These are phyloP conservation scores for Nephrotoma guestfalica DNA, from an alignment of 2,888 invertebrate genomes.

Conservation along the genomic window DNA sequence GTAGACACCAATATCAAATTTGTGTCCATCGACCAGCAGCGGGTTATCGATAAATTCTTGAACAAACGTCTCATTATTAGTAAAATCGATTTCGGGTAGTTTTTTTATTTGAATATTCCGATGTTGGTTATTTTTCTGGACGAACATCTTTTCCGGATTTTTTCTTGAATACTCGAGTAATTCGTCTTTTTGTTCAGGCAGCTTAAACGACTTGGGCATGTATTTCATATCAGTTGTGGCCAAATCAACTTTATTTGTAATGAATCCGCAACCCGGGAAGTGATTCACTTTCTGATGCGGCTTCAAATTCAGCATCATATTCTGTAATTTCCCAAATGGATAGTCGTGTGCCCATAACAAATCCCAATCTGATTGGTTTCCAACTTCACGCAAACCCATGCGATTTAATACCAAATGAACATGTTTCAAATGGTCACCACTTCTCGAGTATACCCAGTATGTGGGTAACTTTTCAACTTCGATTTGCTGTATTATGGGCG, in stretches of 20 bases:
- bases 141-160: conserved; percentile 61
- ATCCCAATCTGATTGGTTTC: conserved; percentile 54
- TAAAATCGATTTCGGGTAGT: conserved; percentile 53
- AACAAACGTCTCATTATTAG: conserved; percentile 61
- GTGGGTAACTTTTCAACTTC: conserved; percentile 18
- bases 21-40: conserved; percentile 78
- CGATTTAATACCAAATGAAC: conserved; percentile 63
- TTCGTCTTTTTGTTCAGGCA: conserved; percentile 58
- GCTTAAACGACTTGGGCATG: conserved; percentile 75
- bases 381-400: conserved; percentile 52
- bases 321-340: conserved; percentile 44
- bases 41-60: conserved; percentile 86
- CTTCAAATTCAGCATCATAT: conserved; percentile 42
- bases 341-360: conserved; percentile 91
- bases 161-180: conserved; percentile 51
- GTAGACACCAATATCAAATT: conserved; percentile 95
- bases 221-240: conserved; percentile 64
- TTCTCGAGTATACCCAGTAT: conserved; percentile 45
- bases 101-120: conserved; percentile 67
- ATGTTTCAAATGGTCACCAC: conserved; percentile 49
- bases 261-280: conserved; percentile 83
- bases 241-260: conserved; percentile 84
- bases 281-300: conserved; percentile 78
- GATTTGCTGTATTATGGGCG: background rate
- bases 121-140: conserved; percentile 86